Evolutionary conservation across 2,113 vertebrate genomes (phyloP).

Genomic region (Acanthochromis polyacanthus): DNA sequence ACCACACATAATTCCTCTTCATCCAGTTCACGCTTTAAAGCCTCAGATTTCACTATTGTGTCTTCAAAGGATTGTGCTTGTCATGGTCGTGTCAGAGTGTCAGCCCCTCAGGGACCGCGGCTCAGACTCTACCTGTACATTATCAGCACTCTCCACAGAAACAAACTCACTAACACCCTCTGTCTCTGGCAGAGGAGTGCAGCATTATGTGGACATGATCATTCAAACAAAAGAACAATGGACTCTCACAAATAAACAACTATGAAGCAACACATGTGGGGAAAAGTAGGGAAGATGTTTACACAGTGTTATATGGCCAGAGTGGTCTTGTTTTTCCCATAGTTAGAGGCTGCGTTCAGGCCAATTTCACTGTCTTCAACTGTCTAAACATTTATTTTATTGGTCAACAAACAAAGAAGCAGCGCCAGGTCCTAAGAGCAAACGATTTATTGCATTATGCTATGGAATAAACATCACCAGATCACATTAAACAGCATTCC

Average conservation of each 20-base stretch:
- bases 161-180: not conserved
- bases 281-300: slow-evolving; percentile 39
- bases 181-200: not conserved
- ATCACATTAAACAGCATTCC: slow-evolving; percentile 48
- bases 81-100: slow-evolving; percentile 16
- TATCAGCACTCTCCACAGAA: not conserved
- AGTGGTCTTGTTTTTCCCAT: slow-evolving; percentile 14
- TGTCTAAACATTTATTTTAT: slow-evolving; percentile 61
- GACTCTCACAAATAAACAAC: not conserved
- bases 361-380: slow-evolving; percentile 23
- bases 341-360: not conserved
- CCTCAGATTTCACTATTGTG: slow-evolving; percentile 41
- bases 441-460: slow-evolving; percentile 50
- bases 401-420: slow-evolving; percentile 44
- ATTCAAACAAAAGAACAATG: slow-evolving; percentile 36
- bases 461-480: slow-evolving; percentile 59
- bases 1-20: slow-evolving; percentile 30
- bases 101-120: slow-evolving; percentile 26
- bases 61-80: slow-evolving; percentile 35
- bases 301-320: slow-evolving; percentile 18
- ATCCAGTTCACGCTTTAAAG: slow-evolving; percentile 48
- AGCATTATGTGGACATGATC: not conserved
- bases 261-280: not conserved
- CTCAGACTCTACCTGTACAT: not conserved
- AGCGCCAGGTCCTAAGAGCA: slow-evolving; percentile 61